These are phyloP conservation scores for Petrosia ficiformis DNA, from an alignment of 37 sponge, comb jelly and placozoan genomes.

Conservation along the genomic window DNA sequence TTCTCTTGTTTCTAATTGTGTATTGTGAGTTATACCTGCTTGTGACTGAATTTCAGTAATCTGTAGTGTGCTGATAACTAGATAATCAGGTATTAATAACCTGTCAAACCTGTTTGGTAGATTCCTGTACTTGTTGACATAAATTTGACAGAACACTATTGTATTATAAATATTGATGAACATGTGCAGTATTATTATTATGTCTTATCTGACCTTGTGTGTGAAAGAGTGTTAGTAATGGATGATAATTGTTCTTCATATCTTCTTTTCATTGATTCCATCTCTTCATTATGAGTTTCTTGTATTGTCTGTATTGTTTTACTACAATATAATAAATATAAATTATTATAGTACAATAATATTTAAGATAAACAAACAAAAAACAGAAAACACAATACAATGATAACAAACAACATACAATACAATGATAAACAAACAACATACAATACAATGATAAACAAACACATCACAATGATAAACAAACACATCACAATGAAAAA, in stretches of 20 bases:
- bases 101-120: slow-evolving; percentile 51
- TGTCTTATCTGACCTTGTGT: slow-evolving; percentile 56
- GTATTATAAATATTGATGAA: not conserved
- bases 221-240: slow-evolving; percentile 61
- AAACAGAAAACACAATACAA: not conserved
- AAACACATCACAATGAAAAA: too few species aligned
- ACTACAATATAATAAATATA: slow-evolving; percentile 9
- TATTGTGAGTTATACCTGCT: slow-evolving; percentile 43
- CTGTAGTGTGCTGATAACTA: too few species aligned
- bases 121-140: slow-evolving; percentile 54
- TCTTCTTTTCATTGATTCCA: slow-evolving; percentile 48
- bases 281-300: slow-evolving; percentile 68
- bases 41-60: too few species aligned
- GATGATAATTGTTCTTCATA: slow-evolving; percentile 71
- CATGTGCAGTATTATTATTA: not conserved
- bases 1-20: slow-evolving; percentile 37
- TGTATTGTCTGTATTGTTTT: slow-evolving; percentile 66
- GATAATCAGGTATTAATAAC: too few species aligned
- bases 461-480: too few species aligned
- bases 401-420: too few species aligned
- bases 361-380: not conserved
- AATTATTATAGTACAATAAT: not conserved
- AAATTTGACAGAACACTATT: slow-evolving; percentile 68
- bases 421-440: too few species aligned
- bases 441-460: too few species aligned